These are phyloP conservation scores for Drosophila formosana DNA, from an alignment of 2,888 invertebrate species.

Conservation along the genomic window DNA sequence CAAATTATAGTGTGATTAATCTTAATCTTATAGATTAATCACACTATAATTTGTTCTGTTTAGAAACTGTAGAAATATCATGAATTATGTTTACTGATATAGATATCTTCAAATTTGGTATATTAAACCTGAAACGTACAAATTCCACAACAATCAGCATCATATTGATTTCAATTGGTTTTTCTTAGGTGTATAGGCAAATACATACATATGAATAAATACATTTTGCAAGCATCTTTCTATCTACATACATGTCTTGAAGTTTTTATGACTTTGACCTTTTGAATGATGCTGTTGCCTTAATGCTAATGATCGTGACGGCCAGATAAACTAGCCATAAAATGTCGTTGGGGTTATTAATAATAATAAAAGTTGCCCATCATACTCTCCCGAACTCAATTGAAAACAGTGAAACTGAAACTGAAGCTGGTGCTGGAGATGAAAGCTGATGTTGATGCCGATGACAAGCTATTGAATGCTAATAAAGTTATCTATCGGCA, in stretches of 20 bases:
- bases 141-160: background rate
- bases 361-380: slow-evolving; percentile 65
- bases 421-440: slow-evolving; percentile 4
- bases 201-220: slow-evolving; percentile 10
- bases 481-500: slow-evolving; percentile 66
- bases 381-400: slow-evolving; percentile 43
- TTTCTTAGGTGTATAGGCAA: background rate
- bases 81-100: no score
- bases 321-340: slow-evolving; percentile 52
- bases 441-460: slow-evolving; percentile 15
- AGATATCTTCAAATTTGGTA: no score
- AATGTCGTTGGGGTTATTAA: slow-evolving; percentile 53
- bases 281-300: slow-evolving; percentile 56
- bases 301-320: slow-evolving; percentile 65
- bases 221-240: slow-evolving; percentile 2
- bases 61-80: no score
- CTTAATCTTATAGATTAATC: no score
- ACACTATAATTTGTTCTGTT: no score
- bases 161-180: slow-evolving; percentile 14
- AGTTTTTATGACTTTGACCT: slow-evolving; percentile 70
- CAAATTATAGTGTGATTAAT: no score
- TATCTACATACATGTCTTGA: slow-evolving; percentile 4
- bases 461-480: slow-evolving; percentile 52
- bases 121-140: background rate
- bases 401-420: slow-evolving; percentile 36